Evolutionary conservation across 2,888 invertebrate species (phyloP).

Genomic region (Timema cristinae): DNA sequence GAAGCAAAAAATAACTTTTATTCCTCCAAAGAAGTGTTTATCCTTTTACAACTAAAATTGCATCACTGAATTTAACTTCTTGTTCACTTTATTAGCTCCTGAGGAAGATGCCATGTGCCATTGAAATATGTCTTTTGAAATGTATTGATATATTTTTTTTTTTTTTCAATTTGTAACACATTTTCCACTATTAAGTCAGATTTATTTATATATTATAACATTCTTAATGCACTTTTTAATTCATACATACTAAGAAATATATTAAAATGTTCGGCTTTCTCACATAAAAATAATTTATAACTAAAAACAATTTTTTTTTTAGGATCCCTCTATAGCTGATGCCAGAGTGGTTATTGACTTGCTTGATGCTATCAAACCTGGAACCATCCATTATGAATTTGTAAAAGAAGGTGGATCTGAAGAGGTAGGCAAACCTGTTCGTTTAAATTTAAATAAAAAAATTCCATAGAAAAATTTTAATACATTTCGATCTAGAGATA

Average conservation of each 20-base stretch:
- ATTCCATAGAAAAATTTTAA: conserved; percentile 15
- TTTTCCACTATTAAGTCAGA: neutral
- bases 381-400: conserved; percentile 89
- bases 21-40: no score
- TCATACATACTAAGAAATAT: neutral
- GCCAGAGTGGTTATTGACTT: conserved; percentile 92
- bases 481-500: neutral
- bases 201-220: neutral
- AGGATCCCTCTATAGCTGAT: conserved; percentile 85
- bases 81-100: no score
- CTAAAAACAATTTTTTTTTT: conserved; percentile 34
- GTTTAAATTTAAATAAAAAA: no score
- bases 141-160: no score
- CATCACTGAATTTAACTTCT: no score
- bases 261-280: no score
- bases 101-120: neutral
- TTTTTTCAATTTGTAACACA: neutral
- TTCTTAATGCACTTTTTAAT: neutral
- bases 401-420: conserved; percentile 73
- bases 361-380: conserved; percentile 95
- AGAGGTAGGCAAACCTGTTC: conserved; percentile 60
- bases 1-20: no score
- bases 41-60: no score
- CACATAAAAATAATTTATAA: neutral
- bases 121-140: neutral